Percentiles rank a stretch among this genome's conserved stretches.
Evolutionary conservation across 1,140 invertebrate species (phyloP).

Genomic region (Scaptomyza pallida): DNA sequence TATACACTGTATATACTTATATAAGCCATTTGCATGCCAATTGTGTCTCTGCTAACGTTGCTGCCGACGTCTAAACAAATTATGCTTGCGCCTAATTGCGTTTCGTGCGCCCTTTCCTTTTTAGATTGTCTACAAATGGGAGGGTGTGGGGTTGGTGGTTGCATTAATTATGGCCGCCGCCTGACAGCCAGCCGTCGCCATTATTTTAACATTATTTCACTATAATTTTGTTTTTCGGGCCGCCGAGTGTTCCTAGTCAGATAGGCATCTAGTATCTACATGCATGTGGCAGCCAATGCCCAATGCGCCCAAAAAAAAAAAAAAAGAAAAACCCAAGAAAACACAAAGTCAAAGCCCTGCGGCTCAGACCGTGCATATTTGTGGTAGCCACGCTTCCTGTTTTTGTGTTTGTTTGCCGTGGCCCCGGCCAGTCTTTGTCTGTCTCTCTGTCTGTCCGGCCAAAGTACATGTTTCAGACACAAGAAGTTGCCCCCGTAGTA

Average conservation of each 20-base stretch:
- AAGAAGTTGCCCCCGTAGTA: slow-evolving; percentile 67
- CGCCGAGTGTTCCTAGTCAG: slow-evolving; percentile 58
- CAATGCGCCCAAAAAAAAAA: slow-evolving; percentile 24
- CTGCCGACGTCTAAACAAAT: slow-evolving; percentile 36
- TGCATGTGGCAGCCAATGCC: slow-evolving; percentile 54
- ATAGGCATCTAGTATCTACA: slow-evolving; percentile 78
- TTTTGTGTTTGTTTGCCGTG: slow-evolving; percentile 72
- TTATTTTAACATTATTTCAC: slow-evolving; percentile 71
- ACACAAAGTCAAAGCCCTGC: slow-evolving; percentile 44
- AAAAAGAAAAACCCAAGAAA: slow-evolving; percentile 32
- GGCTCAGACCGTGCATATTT: slow-evolving; percentile 68
- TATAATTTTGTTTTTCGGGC: slow-evolving; percentile 22
- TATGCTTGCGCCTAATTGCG: slow-evolving; percentile 76
- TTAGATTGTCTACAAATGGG: slow-evolving; percentile 2
- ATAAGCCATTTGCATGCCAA: slow-evolving; percentile 52
- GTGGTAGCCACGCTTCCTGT: slow-evolving; percentile 81
- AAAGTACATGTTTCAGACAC: slow-evolving; percentile 39
- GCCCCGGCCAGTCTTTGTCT: slow-evolving; percentile 25
- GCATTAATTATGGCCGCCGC: slow-evolving; percentile 75
- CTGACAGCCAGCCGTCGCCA: slow-evolving; percentile 62
- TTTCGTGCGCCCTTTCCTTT: slow-evolving; percentile 67
- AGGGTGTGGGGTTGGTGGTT: background rate
- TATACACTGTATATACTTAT: too few relatives aligned
- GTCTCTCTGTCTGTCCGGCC: slow-evolving; percentile 12
- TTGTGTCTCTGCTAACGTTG: slow-evolving; percentile 18